Evolutionary conservation across 2,113 vertebrate species (phyloP).

Genomic region (Osmerus eperlanus): DNA sequence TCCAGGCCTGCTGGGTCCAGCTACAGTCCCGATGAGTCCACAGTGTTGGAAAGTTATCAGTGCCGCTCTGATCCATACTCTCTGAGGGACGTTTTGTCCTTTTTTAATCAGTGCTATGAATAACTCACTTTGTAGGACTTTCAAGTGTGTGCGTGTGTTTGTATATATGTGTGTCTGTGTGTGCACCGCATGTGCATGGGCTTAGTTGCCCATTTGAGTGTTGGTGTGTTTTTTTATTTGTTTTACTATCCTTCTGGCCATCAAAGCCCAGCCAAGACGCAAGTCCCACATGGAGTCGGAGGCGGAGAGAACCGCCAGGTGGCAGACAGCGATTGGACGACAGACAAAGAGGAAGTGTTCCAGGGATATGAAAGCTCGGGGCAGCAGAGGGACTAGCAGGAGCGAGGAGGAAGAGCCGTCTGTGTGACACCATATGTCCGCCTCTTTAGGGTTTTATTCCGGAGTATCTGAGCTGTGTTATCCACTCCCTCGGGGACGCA

Average conservation of each 20-base stretch:
- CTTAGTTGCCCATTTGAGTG: background rate
- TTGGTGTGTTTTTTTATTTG: background rate
- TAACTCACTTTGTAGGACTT: too few relatives aligned
- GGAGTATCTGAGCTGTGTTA: too few relatives aligned
- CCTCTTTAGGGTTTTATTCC: conserved; percentile 2
- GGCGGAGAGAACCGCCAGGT: conserved; percentile 5
- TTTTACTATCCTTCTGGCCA: background rate
- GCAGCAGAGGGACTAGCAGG: background rate
- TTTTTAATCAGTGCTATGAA: too few relatives aligned
- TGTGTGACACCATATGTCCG: conserved; percentile 24
- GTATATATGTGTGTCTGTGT: background rate
- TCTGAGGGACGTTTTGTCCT: too few relatives aligned
- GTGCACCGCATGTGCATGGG: background rate
- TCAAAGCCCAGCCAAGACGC: background rate
- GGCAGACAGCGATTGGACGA: conserved; percentile 8
- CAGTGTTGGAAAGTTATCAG: too few relatives aligned
- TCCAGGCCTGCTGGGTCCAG: too few relatives aligned
- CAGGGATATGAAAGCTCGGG: conserved; percentile 1
- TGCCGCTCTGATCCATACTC: too few relatives aligned
- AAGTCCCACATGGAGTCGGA: background rate
- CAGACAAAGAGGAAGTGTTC: conserved; percentile 12
- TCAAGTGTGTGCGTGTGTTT: background rate
- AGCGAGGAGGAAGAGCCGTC: conserved; percentile 12
- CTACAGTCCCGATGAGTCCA: too few relatives aligned
- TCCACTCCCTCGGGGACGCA: background rate